phyloP scores from a whole-genome alignment of 2,113 vertebrate species.

The Aspidoscelis tigris region DNA sequence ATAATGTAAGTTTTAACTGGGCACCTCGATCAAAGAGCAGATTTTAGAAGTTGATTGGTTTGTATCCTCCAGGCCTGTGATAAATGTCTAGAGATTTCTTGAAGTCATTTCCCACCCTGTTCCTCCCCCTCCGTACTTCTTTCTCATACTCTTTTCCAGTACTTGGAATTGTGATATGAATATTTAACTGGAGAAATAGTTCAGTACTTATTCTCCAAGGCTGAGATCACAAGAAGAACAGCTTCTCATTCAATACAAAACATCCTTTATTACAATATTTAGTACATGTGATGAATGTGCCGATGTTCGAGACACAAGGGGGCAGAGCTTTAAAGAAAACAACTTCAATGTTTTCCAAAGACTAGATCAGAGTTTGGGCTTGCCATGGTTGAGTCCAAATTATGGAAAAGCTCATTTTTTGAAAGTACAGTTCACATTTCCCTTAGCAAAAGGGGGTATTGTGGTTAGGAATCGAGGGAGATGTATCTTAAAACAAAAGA shows the following conservation, averaged over 20 bases:
- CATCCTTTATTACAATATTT: slow-evolving; percentile 68
- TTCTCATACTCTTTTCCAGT: slow-evolving; percentile 69
- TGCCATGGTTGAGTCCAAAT: too few species aligned
- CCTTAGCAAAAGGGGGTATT: too few species aligned
- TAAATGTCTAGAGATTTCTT: slow-evolving; percentile 72
- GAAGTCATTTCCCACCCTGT: slow-evolving; percentile 58
- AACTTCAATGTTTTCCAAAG: neutral
- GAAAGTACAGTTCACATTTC: too few species aligned
- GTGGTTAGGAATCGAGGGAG: too few species aligned
- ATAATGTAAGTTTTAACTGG: slow-evolving; percentile 74
- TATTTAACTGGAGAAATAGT: slow-evolving; percentile 74
- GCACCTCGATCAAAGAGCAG: slow-evolving; percentile 69
- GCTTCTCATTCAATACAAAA: slow-evolving; percentile 60
- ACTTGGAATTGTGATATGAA: slow-evolving; percentile 74
- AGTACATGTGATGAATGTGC: slow-evolving; percentile 20
- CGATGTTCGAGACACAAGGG: neutral
- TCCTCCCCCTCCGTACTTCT: slow-evolving; percentile 53
- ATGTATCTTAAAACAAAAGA: too few species aligned
- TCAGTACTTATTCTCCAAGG: slow-evolving; percentile 64
- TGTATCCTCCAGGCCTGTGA: slow-evolving; percentile 71
- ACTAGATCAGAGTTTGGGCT: neutral
- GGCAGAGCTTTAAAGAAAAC: neutral
- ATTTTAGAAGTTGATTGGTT: slow-evolving; percentile 74
- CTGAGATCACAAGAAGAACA: slow-evolving; percentile 61
- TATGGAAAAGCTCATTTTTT: too few species aligned